Evolutionary conservation across 2,888 invertebrate species (phyloP).

Genomic region (Sphecodes monilicornis): DNA sequence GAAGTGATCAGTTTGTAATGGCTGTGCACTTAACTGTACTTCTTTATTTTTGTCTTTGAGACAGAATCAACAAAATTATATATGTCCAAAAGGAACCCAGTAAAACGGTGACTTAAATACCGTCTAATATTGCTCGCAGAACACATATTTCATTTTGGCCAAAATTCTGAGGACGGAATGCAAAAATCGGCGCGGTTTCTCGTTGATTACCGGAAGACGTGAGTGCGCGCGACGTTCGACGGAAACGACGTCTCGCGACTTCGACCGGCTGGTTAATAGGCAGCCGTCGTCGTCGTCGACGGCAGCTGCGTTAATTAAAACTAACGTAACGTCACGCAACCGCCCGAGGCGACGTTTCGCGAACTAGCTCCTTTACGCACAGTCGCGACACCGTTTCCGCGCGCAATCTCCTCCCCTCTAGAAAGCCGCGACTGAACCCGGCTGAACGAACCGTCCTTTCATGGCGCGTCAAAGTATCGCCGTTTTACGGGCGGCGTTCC

Average conservation of each 20-base stretch:
- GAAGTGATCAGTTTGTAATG: too few species aligned
- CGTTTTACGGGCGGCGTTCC: constrained; percentile 33
- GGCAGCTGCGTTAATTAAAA: constrained; percentile 74
- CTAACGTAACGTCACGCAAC: constrained; percentile 73
- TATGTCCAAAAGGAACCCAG: neutral
- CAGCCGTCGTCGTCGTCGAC: constrained; percentile 45
- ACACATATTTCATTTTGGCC: neutral
- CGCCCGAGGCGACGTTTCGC: constrained; percentile 42
- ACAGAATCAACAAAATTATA: too few species aligned
- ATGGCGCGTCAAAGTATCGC: constrained; percentile 11
- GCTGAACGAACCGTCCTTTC: constrained; percentile 38
- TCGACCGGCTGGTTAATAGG: constrained; percentile 65
- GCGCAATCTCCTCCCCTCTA: constrained; percentile 17
- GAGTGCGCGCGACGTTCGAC: neutral
- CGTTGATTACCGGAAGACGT: neutral
- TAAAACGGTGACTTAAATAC: neutral
- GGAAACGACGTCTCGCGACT: constrained; percentile 2
- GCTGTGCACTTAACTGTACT: too few species aligned
- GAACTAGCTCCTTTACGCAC: constrained; percentile 41
- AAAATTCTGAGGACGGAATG: neutral
- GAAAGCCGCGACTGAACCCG: neutral
- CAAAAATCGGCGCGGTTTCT: neutral
- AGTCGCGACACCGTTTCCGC: constrained; percentile 33
- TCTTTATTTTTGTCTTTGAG: too few species aligned
- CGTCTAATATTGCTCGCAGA: too few species aligned